phyloP scores from a whole-genome alignment of 2,797 vertebrate genomes.

The Megaceryle alcyon region DNA sequence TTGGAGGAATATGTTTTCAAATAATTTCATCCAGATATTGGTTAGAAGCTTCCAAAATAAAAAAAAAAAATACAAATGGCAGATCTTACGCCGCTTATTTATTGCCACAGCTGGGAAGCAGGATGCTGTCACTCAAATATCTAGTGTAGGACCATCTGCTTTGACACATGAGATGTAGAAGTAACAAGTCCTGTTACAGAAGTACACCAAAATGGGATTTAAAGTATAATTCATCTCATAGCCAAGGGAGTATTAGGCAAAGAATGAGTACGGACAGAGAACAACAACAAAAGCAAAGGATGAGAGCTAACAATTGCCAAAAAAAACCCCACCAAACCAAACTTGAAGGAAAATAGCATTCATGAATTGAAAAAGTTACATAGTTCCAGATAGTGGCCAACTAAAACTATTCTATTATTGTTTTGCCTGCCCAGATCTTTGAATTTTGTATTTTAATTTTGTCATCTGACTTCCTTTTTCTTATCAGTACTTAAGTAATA shows the following conservation, averaged over 20 bases:
- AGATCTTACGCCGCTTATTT: slow-evolving; percentile 21
- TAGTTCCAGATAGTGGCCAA: not conserved
- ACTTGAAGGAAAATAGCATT: not conserved
- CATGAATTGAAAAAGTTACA: not conserved
- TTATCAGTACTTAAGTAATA: not conserved
- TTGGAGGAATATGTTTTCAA: not conserved
- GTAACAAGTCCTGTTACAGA: not conserved
- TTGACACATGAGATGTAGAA: not conserved
- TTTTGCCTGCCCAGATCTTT: not conserved
- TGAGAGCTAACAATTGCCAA: not conserved
- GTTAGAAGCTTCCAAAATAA: not conserved
- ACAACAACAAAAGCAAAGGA: not conserved
- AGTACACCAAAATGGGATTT: not conserved
- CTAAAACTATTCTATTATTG: not conserved
- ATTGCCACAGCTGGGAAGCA: slow-evolving; percentile 43
- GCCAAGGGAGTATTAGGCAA: not conserved
- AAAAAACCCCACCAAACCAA: no score
- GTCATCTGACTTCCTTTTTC: not conserved
- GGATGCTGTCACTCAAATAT: not conserved
- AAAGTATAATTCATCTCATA: not conserved
- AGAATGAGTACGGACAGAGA: not conserved
- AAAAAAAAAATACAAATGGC: not conserved
- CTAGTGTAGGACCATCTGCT: slow-evolving; percentile 1
- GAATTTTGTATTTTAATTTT: not conserved
- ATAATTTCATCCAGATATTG: slow-evolving; percentile 45